These are phyloP conservation scores for Megatriorchis doriae DNA, from an alignment of 2,113 vertebrate species.

Conservation along the genomic window DNA sequence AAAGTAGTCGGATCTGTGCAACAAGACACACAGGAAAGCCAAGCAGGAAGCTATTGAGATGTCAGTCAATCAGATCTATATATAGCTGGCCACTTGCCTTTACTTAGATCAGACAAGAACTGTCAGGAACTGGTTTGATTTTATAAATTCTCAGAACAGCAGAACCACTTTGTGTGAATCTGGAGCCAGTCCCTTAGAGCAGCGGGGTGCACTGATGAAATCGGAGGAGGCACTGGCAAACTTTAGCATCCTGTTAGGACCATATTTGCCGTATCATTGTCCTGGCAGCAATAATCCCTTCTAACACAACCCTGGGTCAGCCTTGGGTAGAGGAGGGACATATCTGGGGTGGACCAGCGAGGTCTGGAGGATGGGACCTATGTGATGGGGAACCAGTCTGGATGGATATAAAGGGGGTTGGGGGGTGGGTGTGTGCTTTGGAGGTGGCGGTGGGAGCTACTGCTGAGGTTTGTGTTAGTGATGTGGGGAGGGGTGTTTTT, in stretches of 20 bases:
- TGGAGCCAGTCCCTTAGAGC: accelerated
- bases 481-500: neutral
- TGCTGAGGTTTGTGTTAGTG: neutral
- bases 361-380: neutral
- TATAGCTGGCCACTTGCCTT: neutral
- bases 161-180: neutral
- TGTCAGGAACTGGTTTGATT: neutral
- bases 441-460: neutral
- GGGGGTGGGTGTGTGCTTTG: no score
- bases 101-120: neutral
- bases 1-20: neutral
- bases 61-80: neutral
- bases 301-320: neutral
- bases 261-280: accelerated
- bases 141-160: neutral
- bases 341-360: neutral
- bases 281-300: neutral
- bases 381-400: neutral
- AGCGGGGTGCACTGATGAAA: neutral
- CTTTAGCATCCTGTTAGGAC: neutral
- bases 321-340: neutral
- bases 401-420: neutral
- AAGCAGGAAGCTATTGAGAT: conserved; percentile 18
- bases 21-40: neutral
- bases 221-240: neutral